Conservation (phyloP, 2,888 invertebrate species). For the Agrochola litura region DNA sequence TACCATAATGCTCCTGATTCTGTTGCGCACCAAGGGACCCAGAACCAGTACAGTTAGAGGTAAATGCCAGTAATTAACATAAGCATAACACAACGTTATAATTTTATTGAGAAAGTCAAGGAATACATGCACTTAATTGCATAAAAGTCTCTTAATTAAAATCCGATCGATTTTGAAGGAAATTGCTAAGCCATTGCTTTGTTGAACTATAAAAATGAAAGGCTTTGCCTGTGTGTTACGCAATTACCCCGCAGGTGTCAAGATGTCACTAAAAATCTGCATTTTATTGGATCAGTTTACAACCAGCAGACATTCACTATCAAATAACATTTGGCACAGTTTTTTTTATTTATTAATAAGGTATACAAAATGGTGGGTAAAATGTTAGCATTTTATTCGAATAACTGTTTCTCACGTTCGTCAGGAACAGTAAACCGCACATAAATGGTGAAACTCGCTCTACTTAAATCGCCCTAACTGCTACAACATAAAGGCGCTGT, state of each 20-base stretch:
- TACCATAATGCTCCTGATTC: not conserved
- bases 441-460: not conserved
- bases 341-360: not conserved
- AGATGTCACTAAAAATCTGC: not conserved
- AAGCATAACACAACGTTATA: not conserved
- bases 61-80: slow-evolving; percentile 1
- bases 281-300: slow-evolving; percentile 14
- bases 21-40: slow-evolving; percentile 1
- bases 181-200: not conserved
- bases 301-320: not conserved
- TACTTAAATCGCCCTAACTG: not conserved
- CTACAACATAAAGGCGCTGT: not conserved
- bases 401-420: not conserved
- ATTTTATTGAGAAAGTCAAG: not conserved
- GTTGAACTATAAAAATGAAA: not conserved
- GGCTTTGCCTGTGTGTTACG: not conserved
- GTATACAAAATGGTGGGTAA: no score
- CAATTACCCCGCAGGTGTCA: not conserved
- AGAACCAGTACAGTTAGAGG: not conserved
- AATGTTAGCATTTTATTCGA: not conserved
- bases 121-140: not conserved
- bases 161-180: not conserved
- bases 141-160: not conserved
- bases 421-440: not conserved
- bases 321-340: slow-evolving; percentile 25